A percentile compares a stretch with the other conserved stretches of the same genome.
Conservation (phyloP, 2,797 vertebrate genomes). For the Rhabdomys pumilio region DNA sequence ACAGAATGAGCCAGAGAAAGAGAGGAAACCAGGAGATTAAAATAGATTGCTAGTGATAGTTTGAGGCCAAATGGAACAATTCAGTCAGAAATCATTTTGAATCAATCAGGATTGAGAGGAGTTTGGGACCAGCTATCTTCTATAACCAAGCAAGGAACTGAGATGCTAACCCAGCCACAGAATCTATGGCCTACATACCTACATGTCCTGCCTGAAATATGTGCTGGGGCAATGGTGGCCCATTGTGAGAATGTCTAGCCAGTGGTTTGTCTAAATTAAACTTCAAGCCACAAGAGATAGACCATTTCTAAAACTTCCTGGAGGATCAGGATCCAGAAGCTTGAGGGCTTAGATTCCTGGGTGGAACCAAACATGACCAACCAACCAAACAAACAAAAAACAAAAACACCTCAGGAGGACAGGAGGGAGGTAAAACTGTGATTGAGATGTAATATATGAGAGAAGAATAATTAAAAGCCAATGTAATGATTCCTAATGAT, state of each 20-base stretch:
- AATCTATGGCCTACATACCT: neutral
- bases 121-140: neutral
- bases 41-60: neutral
- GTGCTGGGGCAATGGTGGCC: neutral
- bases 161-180: neutral
- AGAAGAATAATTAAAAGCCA: neutral
- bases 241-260: neutral
- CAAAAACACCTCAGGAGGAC: neutral
- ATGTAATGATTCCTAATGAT: neutral
- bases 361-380: neutral
- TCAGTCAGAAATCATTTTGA: neutral
- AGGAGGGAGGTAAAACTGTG: neutral
- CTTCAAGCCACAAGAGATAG: neutral
- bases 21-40: neutral
- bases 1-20: neutral
- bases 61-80: neutral
- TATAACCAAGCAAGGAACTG: neutral
- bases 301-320: neutral
- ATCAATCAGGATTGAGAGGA: too few species aligned
- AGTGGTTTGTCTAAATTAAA: neutral
- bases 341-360: neutral
- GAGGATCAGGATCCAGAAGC: neutral
- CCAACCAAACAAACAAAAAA: neutral
- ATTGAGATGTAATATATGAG: neutral
- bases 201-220: neutral